A percentile compares a stretch with the other conserved stretches of the same genome.
Conservation (phyloP, 2,888 invertebrate species). For the Choreutis nemorana region DNA sequence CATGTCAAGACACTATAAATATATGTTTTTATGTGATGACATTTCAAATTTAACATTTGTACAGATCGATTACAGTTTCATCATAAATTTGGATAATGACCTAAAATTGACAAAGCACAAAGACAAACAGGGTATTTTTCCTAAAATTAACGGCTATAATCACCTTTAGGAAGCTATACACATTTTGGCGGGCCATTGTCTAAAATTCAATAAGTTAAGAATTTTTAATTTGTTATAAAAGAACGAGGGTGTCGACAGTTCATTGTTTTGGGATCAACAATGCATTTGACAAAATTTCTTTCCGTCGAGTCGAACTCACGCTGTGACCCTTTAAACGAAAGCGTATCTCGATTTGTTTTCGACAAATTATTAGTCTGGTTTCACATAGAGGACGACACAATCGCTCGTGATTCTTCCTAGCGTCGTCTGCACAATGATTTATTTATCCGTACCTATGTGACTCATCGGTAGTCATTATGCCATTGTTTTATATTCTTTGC, state of each 20-base stretch:
- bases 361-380: slow-evolving; percentile 65
- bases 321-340: slow-evolving; percentile 47
- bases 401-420: slow-evolving; percentile 55
- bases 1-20: too few species aligned
- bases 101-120: too few species aligned
- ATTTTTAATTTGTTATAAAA: slow-evolving; percentile 44
- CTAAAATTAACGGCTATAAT: too few species aligned
- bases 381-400: slow-evolving; percentile 50
- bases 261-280: slow-evolving; percentile 59
- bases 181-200: too few species aligned
- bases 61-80: too few species aligned
- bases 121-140: too few species aligned
- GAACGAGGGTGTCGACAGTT: slow-evolving; percentile 60
- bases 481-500: slow-evolving; percentile 42
- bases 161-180: too few species aligned
- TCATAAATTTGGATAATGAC: too few species aligned
- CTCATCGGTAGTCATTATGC: slow-evolving; percentile 52
- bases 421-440: slow-evolving; percentile 47
- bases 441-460: slow-evolving; percentile 53
- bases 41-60: too few species aligned
- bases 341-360: slow-evolving; percentile 46
- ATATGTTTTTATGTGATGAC: too few species aligned
- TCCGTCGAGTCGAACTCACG: slow-evolving; percentile 45
- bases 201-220: too few species aligned
- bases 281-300: slow-evolving; percentile 21